Base-by-base conservation (phyloP, 2,797 vertebrate genomes). In the Periophthalmus magnuspinnatus region DNA sequence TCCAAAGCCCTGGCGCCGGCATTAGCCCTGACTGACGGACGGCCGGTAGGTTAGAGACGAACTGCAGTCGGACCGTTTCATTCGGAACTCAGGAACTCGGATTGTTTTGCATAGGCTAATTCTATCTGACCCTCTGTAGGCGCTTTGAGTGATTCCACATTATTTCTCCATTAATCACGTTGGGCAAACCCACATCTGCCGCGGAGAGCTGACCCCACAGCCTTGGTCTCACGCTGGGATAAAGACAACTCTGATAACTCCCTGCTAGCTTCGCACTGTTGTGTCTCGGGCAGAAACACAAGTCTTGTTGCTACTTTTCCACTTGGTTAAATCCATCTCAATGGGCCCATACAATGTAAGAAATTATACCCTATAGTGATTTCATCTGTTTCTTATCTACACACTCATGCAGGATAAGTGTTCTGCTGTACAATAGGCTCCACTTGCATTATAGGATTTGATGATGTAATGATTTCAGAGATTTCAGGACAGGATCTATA, bases 11-110 rank as follows among this genome's bases (percentile, higher is more conserved):
- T 67, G 54, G 66, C 47, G 60, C 66, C 70, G 78, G 79, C 75
- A 86, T 74, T 48, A 57, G 69, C 34, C 57, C 65, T 87, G 88
- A 91, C 83, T 75, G 82, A 88, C 86, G 70, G 82, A 88, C 86
- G 72, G 68, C n/a, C 2, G 75, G 68, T 16, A 54, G 66, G 76
- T 81, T 74, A 32, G 75, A 77, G 74, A 82, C 68, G 52, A 65
- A 65, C 65, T 68, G 79, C 70, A 58, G 69, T 70, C 81, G 34
- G 22, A 17, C 57, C 75, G 78, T 84, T 83, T 77, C 22, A 90
- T 89, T 86, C 80, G 38, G 67, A 83, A 67, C 13, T 74, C 56
- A 41, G 61, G 59, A 76, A 76, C 78, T 72, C 63, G 13, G 17
- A 69, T 74, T 71, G 69, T 76, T 78, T 79, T 67, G 71, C 70